phyloP scores from a whole-genome alignment of 2,797 vertebrate species.

The Urocyon cinereoargenteus region DNA sequence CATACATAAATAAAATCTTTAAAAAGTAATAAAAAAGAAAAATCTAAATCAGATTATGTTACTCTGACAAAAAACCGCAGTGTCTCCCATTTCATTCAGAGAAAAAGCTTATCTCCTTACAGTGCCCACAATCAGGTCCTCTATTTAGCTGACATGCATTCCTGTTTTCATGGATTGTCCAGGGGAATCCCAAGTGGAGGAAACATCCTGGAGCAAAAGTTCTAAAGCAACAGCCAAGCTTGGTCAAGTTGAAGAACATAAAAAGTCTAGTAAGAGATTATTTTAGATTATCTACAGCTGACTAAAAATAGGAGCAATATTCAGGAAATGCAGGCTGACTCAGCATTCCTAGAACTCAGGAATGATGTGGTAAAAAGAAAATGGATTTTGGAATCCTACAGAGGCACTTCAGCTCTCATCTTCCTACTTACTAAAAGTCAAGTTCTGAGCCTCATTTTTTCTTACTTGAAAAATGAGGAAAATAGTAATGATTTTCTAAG shows the following conservation, averaged over 20 bases:
- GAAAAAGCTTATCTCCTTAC: not conserved
- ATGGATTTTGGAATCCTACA: not conserved
- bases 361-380: not conserved
- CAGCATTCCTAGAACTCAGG: not conserved
- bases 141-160: not conserved
- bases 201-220: not conserved
- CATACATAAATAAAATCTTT: no score
- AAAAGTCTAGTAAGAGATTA: not conserved
- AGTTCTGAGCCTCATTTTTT: not conserved
- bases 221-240: no score
- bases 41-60: not conserved
- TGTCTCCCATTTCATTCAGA: not conserved
- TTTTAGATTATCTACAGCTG: not conserved
- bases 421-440: not conserved
- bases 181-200: not conserved
- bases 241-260: accelerated
- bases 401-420: not conserved
- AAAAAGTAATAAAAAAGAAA: not conserved
- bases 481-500: not conserved
- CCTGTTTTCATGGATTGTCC: not conserved
- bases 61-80: not conserved
- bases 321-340: not conserved
- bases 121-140: not conserved
- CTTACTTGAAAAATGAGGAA: not conserved
- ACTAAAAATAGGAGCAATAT: not conserved